phyloP scores from a whole-genome alignment of 2,888 invertebrate species.

The Heteromyza rotundicornis region DNA sequence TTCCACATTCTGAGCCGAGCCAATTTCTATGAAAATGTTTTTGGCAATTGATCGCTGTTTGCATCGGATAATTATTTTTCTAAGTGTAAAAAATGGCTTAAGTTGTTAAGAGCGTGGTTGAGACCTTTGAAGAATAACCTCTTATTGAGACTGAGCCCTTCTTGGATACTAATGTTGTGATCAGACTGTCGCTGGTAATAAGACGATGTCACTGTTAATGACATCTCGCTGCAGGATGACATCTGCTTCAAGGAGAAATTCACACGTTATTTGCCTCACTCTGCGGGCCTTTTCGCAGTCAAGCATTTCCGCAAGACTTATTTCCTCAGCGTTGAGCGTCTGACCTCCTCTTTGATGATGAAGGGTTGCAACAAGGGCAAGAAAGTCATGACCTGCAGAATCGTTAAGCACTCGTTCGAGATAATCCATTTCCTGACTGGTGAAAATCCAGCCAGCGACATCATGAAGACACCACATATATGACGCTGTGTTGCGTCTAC shows the following conservation, averaged over 20 bases:
- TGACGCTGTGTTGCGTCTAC: slow-evolving; percentile 68
- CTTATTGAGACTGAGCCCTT: slow-evolving; percentile 52
- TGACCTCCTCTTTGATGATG: slow-evolving; percentile 99
- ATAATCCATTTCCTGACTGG: slow-evolving; percentile 94
- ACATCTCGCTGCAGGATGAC: slow-evolving; percentile 97
- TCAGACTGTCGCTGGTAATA: slow-evolving; percentile 88
- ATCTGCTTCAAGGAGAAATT: slow-evolving; percentile 97
- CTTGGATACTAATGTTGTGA: slow-evolving; percentile 62
- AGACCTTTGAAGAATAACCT: slow-evolving; percentile 58
- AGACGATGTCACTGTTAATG: slow-evolving; percentile 96
- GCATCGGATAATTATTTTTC: slow-evolving; percentile 57
- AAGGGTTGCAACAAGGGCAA: slow-evolving; percentile 99
- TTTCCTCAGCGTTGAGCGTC: slow-evolving; percentile 98
- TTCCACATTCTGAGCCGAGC: too few species aligned
- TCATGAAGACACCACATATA: too few species aligned
- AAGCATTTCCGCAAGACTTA: slow-evolving; percentile 99
- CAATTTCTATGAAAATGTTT: too few species aligned
- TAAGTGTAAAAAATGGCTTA: slow-evolving; percentile 60
- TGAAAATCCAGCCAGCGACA: too few species aligned
- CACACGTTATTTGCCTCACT: slow-evolving; percentile 98
- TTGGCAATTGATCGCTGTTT: slow-evolving; percentile 60
- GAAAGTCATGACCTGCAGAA: slow-evolving; percentile 98
- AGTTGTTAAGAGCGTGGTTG: slow-evolving; percentile 55
- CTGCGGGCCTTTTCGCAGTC: slow-evolving; percentile 96
- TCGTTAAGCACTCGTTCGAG: slow-evolving; percentile 99